Conservation (phyloP, 1,140 invertebrate species). For the Hyles euphorbiae region DNA sequence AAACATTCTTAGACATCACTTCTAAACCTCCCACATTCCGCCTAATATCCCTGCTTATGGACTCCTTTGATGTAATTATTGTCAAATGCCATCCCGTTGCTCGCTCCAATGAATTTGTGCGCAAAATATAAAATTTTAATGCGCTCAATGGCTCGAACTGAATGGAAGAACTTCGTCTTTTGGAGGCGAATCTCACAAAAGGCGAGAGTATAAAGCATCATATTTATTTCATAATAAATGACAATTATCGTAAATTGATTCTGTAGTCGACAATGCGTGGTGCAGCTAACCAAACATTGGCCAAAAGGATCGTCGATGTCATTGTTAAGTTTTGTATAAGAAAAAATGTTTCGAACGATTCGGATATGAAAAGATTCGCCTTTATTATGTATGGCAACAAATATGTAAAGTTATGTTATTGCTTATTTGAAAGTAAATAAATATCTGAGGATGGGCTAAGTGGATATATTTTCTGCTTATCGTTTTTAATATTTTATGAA, state of each 20-base stretch:
- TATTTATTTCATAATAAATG: conserved; percentile 76
- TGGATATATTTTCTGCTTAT: not conserved
- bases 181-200: conserved; percentile 45
- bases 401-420: conserved; percentile 40
- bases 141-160: conserved; percentile 46
- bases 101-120: conserved; percentile 49
- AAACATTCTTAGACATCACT: conserved; percentile 60
- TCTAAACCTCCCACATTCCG: conserved; percentile 51
- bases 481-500: not conserved
- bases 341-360: conserved; percentile 29
- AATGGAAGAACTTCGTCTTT: conserved; percentile 44
- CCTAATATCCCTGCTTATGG: conserved; percentile 55
- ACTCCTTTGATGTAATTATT: conserved; percentile 62
- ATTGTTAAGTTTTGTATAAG: conserved; percentile 18
- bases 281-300: conserved; percentile 73
- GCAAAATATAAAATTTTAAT: conserved; percentile 61
- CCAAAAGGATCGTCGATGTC: conserved; percentile 55
- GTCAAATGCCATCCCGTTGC: conserved; percentile 51
- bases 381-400: conserved; percentile 56
- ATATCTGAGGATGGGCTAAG: not conserved
- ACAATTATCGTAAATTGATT: conserved; percentile 75
- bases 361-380: conserved; percentile 36
- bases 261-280: conserved; percentile 45
- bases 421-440: conserved; percentile 27
- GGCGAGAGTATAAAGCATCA: conserved; percentile 57